Evolutionary conservation across 2,888 invertebrate species (phyloP).

Genomic region (Embidobia sp.): DNA sequence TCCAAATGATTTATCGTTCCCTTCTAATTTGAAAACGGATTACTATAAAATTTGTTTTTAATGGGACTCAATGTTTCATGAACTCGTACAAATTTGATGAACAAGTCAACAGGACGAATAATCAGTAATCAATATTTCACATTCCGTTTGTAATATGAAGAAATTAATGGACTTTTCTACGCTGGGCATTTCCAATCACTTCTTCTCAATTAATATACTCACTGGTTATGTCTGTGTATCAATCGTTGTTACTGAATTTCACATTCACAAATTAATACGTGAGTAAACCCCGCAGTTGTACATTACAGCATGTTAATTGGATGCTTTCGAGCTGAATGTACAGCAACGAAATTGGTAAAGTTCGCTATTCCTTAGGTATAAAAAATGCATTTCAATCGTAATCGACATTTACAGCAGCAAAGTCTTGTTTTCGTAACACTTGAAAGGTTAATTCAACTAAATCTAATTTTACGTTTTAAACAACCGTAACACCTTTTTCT

Average conservation of each 20-base stretch:
- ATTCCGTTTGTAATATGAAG: slow-evolving; percentile 1
- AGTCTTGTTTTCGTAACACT: not conserved
- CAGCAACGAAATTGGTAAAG: not conserved
- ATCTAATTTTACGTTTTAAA: too few species aligned
- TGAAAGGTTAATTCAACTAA: too few species aligned
- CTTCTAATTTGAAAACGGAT: too few species aligned
- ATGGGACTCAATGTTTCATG: not conserved
- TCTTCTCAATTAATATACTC: not conserved
- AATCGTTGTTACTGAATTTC: not conserved
- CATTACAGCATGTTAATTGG: not conserved
- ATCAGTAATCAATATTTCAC: not conserved
- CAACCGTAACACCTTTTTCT: too few species aligned
- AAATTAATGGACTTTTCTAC: slow-evolving; percentile 8
- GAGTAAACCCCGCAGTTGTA: not conserved
- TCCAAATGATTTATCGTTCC: too few species aligned
- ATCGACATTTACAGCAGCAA: not conserved
- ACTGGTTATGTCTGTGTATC: not conserved
- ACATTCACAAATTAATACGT: slow-evolving; percentile 1
- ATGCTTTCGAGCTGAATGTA: not conserved
- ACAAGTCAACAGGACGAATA: not conserved
- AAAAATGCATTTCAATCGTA: not conserved
- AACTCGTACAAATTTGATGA: not conserved
- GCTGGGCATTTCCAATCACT: not conserved
- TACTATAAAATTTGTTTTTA: too few species aligned
- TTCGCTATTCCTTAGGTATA: slow-evolving; percentile 1